phyloP scores from a whole-genome alignment of 2,888 invertebrate genomes.

The Sinelater perroti region DNA sequence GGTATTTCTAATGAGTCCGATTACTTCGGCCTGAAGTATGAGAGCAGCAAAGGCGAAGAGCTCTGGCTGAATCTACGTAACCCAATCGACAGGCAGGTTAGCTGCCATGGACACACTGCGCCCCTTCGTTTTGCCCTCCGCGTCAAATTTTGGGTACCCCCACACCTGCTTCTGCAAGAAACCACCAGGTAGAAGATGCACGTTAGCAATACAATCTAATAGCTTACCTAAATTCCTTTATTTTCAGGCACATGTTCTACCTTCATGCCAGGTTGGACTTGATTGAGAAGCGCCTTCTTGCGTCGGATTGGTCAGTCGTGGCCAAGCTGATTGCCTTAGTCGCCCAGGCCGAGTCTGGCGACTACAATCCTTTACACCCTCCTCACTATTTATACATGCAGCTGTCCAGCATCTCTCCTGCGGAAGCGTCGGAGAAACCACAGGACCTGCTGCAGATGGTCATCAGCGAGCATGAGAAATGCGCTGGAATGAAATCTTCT shows the following conservation, averaged over 20 bases:
- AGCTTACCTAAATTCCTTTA: slow-evolving; percentile 28
- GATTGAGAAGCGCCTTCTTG: slow-evolving; percentile 75
- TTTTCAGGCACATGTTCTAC: slow-evolving; percentile 80
- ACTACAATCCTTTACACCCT: slow-evolving; percentile 70
- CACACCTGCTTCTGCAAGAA: slow-evolving; percentile 85
- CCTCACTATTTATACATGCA: slow-evolving; percentile 70
- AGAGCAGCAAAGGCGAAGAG: slow-evolving; percentile 69
- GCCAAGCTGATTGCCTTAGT: slow-evolving; percentile 79
- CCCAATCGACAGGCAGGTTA: slow-evolving; percentile 77
- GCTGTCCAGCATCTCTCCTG: slow-evolving; percentile 70
- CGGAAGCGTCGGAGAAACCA: slow-evolving; percentile 66
- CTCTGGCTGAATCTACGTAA: slow-evolving; percentile 90
- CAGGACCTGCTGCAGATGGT: slow-evolving; percentile 71
- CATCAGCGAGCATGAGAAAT: slow-evolving; percentile 69
- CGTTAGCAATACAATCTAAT: slow-evolving; percentile 7
- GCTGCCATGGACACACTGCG: slow-evolving; percentile 64
- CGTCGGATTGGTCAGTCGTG: slow-evolving; percentile 74
- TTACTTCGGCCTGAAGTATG: slow-evolving; percentile 85
- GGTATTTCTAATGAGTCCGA: slow-evolving; percentile 86
- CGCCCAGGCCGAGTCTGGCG: slow-evolving; percentile 78
- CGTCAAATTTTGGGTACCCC: slow-evolving; percentile 93
- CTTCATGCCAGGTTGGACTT: slow-evolving; percentile 83
- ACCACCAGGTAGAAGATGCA: slow-evolving; percentile 82
- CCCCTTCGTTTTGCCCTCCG: slow-evolving; percentile 75
- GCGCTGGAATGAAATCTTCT: slow-evolving; percentile 70